Evolutionary conservation across 2,113 vertebrate species (phyloP).

Genomic region (Macaca mulatta): DNA sequence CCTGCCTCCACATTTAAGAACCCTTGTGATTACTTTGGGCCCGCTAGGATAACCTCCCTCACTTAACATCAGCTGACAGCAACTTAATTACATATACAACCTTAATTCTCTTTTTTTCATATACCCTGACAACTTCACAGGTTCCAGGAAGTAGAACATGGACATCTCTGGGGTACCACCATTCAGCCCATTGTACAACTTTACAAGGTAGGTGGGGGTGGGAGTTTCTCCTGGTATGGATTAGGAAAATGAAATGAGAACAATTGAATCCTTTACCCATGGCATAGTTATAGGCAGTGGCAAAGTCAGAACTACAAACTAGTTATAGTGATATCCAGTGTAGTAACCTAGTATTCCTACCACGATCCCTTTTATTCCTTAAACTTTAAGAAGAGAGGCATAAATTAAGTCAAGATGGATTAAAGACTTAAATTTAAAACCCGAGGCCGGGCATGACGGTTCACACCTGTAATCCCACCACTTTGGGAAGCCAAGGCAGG

Average conservation of each 20-base stretch:
- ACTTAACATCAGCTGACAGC: not conserved
- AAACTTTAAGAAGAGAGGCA: not conserved
- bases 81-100: not conserved
- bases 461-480: too few species aligned
- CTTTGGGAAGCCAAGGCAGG: too few species aligned
- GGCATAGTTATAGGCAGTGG: not conserved
- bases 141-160: not conserved
- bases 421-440: too few species aligned
- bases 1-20: not conserved
- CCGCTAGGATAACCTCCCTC: not conserved
- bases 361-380: not conserved
- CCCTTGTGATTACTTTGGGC: not conserved
- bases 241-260: slow-evolving; percentile 18
- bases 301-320: not conserved
- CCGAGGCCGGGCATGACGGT: too few species aligned
- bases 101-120: not conserved
- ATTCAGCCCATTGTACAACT: not conserved
- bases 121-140: not conserved
- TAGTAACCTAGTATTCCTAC: not conserved
- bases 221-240: not conserved
- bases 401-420: too few species aligned
- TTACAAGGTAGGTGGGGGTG: not conserved
- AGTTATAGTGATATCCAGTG: not conserved
- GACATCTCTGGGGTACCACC: not conserved
- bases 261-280: not conserved